These are phyloP conservation scores for Elachura formosa DNA, from an alignment of 2,113 vertebrate species.

Conservation along the genomic window DNA sequence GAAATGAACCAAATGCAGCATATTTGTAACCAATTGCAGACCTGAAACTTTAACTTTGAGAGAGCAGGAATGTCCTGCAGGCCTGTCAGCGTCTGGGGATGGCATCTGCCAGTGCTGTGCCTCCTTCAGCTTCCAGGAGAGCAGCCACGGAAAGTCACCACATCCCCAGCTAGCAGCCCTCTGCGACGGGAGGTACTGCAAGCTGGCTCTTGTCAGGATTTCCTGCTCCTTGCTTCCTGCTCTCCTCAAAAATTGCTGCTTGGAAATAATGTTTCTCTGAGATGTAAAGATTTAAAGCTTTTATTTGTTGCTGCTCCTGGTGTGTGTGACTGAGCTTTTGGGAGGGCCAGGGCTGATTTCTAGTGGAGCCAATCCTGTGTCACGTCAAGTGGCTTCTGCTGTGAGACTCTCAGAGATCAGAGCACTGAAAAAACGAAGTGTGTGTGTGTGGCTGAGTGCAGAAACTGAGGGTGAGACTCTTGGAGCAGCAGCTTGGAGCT, in stretches of 20 bases:
- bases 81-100: background rate
- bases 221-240: background rate
- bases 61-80: background rate
- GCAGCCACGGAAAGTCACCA: background rate
- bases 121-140: background rate
- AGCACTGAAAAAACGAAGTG: background rate
- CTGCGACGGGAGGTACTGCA: background rate
- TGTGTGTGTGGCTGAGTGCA: background rate
- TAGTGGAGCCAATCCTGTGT: background rate
- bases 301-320: background rate
- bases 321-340: background rate
- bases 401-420: background rate
- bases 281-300: background rate
- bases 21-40: background rate
- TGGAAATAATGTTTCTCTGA: background rate
- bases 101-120: background rate
- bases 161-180: background rate
- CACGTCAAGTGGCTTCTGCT: background rate
- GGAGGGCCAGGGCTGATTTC: background rate
- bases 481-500: background rate
- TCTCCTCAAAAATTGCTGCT: background rate
- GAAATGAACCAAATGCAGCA: background rate
- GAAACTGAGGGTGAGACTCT: background rate
- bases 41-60: background rate
- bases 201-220: background rate